Evolutionary conservation across 53 echinoderm and acorn worm species (phyloP).

Genomic region (Holothuria scabra): DNA sequence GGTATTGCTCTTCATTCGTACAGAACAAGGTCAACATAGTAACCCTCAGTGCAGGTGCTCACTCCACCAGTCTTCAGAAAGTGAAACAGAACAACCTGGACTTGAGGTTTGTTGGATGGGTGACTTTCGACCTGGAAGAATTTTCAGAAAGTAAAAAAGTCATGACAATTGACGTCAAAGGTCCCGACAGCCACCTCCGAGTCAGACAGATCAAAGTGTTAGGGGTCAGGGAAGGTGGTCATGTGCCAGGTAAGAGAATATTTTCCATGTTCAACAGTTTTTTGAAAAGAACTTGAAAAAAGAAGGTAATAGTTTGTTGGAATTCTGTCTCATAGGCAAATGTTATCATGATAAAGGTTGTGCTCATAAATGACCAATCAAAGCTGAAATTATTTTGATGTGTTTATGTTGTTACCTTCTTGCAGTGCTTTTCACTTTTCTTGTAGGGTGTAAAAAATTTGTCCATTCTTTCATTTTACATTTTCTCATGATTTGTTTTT

Average conservation of each 20-base stretch:
- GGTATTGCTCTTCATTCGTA: background rate
- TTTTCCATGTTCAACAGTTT: too few relatives aligned
- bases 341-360: too few relatives aligned
- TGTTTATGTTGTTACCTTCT: too few relatives aligned
- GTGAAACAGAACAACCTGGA: conserved; percentile 75
- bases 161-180: conserved; percentile 89
- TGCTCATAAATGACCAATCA: too few relatives aligned
- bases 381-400: too few relatives aligned
- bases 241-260: conserved; percentile 60
- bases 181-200: conserved; percentile 92
- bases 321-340: too few relatives aligned
- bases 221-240: conserved; percentile 80
- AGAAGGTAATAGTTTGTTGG: too few relatives aligned
- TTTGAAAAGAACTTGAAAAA: too few relatives aligned
- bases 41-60: conserved; percentile 76
- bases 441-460: too few relatives aligned
- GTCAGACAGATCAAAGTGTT: conserved; percentile 90
- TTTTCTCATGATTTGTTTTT: too few relatives aligned
- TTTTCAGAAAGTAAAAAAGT: conserved; percentile 69
- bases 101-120: conserved; percentile 83
- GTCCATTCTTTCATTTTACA: too few relatives aligned
- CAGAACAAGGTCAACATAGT: conserved; percentile 89
- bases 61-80: conserved; percentile 66
- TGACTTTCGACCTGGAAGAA: conserved; percentile 80
- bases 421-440: too few relatives aligned